Evolutionary conservation across 2,888 invertebrate genomes (phyloP), one percentile per base, ranked within the genome.

Genomic region (Clunio marinus): DNA sequence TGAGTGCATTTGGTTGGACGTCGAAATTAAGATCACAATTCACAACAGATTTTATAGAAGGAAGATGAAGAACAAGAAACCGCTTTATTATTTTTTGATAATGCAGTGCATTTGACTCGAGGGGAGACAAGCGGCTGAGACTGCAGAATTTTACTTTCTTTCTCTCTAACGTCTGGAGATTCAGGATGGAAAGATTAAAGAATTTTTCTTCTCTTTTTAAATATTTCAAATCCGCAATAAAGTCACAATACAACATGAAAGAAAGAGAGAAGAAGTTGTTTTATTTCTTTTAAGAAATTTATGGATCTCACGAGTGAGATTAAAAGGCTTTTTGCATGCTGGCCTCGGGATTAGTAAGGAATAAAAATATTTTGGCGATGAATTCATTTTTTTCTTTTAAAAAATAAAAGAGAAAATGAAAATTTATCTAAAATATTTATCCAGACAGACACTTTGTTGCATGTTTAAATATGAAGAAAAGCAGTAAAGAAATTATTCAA

Each of bases 251-350:
- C n/a, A n/a, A n/a, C n/a, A n/a, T n/a, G n/a, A n/a, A 24, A 20
- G 5, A 57, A 55, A 25, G n/a, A 15, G 25, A 57, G 13, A 57
- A 28, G 17, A 15, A 28, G 25, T 25, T 57, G 57, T 57, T n/a
- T n/a, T n/a, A n/a, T n/a, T n/a, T n/a, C n/a, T n/a, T n/a, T n/a
- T 57, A 27, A 62, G 41, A 41, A 62, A 62, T 62, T 62, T 62
- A 62, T 62, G 62, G 35, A 41, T 62, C 27, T 62, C n/a, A 10
- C 22, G 51, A 20, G 51, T 22, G 51, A 17, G 51, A 51, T 4
- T 17, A 10, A 22, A 17, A 51, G 22, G 27, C 25, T 25, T 57
- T 57, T 25, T n/a, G n/a, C n/a, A n/a, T n/a, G n/a, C n/a, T n/a
- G 25, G 57, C 57, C 57, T 57, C 57, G n/a, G n/a, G 41, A 41